Evolutionary conservation across 2,888 invertebrate genomes (phyloP), one percentile per base, ranked within the genome.

Genomic region (Octodonta nipae): DNA sequence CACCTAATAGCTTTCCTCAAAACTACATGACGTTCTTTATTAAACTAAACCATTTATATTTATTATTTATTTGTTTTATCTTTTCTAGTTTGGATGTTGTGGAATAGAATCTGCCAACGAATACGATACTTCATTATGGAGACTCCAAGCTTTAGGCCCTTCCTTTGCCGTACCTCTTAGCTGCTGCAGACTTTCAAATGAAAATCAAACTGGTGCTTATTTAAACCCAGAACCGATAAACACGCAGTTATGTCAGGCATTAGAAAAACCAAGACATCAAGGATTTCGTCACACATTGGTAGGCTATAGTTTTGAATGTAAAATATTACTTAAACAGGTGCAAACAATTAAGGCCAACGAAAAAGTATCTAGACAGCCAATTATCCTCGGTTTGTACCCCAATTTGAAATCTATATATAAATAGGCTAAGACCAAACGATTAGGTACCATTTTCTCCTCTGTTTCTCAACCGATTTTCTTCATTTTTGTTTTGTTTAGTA

Each of bases 81-180:
- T 42, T 38, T 58, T 65, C 14, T 57, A 81, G 81, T 74, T 84
- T 54, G 69, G 75, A 35, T 86, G 86, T 52, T 86, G 86, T 56
- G 86, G 84, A 14, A 78, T 86, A 58, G 71, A 73, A 28, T 76
- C 76, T 45, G 78, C 80, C 5, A 72, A 73, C 37, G 84, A 86
- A 65, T 86, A 82, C 60, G 82, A 82, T 50, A 78, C 78, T 44
- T 82, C 85, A 0, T 61, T 76, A 52, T 86, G 86, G 86, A 73
- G 80, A 41, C 62, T 84, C 29, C 75, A 80, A 49, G 70, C 79
- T 40, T 68, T 79, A 25, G 80, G 82, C 0, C 76, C 79, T 40
- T 51, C 52, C 1, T 68, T 58, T 22, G 52, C 60, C 31, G 50
- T 63, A 17, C 59, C 55, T 13, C 38, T 54, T 14, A 51, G 50